Base-by-base conservation (phyloP, 2,888 invertebrate species). In the Cantharis rufa region DNA sequence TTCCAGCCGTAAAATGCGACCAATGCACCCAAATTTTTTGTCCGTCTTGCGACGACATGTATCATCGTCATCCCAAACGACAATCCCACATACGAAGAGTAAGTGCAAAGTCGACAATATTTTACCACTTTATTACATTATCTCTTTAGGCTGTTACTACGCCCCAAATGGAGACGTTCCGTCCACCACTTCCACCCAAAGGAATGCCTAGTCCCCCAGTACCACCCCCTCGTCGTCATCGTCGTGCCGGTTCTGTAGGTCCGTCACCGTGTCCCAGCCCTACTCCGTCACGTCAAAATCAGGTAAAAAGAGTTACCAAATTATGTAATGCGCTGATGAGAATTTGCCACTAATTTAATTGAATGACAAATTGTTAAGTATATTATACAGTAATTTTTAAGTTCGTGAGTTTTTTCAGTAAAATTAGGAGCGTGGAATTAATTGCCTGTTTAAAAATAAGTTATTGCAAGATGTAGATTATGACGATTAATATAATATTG, bases 21-120 rank as follows among this genome's bases (percentile, higher is more conserved):
- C 93, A 94, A 86, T 97, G 97, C 88, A 91, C 92, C 62, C 95
- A 96, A 84, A 94, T 94, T 74, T 96, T 96, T 83, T 97, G 97
- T 86, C 92, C 94, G 75, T 95, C 96, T 66, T 97, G 97, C 89
- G 97, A 97, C 87, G 96, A 96, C 86, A 96, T 97, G 95, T 97
- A 96, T 88, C 97, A 97, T 88, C 91, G 96, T 80, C 97, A 97
- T 87, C 97, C 97, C 0, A 96, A 97, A 85, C 90, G 97, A 79
- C 93, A 94, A 82, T 90, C 91, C 80, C 97, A 97, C 86, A 90
- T 93, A 80, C 90, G 97, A 85, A 94, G 94, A 90, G 95, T 94
- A 88, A 85, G 83, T 82, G 13, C 3, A 64, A 21, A 10, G 2
- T 11, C 16, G 9, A 9, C 13, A 66, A 15, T 15, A 3, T 16